Conservation (phyloP, 2,888 invertebrate genomes). For the Leptothorax acervorum region DNA sequence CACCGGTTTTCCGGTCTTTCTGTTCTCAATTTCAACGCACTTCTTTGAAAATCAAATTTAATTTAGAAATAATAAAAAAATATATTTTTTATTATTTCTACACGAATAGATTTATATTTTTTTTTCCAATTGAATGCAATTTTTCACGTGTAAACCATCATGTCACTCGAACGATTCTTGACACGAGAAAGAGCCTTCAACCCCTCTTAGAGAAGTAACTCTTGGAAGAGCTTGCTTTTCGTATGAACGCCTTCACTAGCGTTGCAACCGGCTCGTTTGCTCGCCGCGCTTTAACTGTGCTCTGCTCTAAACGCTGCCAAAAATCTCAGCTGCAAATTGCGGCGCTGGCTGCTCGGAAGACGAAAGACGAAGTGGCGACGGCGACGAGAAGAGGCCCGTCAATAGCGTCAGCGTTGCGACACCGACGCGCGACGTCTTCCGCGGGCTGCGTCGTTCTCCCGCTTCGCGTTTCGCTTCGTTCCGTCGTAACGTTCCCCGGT, state of each 20-base stretch:
- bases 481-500: slow-evolving; percentile 28
- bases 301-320: slow-evolving; percentile 37
- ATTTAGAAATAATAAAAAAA: neutral
- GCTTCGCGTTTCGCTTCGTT: slow-evolving; percentile 38
- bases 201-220: neutral
- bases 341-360: slow-evolving; percentile 24
- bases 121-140: too few relatives aligned
- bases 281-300: slow-evolving; percentile 21
- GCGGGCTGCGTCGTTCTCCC: slow-evolving; percentile 39
- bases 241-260: neutral
- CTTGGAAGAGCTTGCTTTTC: neutral
- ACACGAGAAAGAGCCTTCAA: neutral
- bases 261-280: neutral
- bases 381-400: slow-evolving; percentile 17
- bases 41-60: neutral
- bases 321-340: slow-evolving; percentile 31
- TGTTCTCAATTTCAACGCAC: neutral
- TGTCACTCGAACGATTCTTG: neutral
- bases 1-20: neutral
- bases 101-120: neutral
- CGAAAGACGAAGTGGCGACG: neutral
- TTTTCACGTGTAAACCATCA: slow-evolving; percentile 22
- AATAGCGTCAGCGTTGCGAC: slow-evolving; percentile 41
- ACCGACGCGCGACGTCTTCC: slow-evolving; percentile 36
- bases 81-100: neutral